Evolutionary conservation across 2,888 invertebrate species (phyloP).

Genomic region (Scaptodrosophila latifasciaeformis): DNA sequence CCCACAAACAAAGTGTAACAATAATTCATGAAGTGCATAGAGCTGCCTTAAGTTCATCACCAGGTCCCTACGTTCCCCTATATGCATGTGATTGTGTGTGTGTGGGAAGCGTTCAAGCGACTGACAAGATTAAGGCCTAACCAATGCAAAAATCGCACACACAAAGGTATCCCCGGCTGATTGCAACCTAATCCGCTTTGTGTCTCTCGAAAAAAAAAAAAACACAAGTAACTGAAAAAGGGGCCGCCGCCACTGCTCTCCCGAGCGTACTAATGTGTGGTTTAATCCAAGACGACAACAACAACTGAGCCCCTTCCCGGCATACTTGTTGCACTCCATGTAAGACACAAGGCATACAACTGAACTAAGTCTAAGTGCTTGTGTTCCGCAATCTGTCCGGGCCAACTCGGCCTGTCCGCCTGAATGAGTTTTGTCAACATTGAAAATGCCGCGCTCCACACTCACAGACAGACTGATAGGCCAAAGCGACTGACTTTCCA

Average conservation of each 20-base stretch:
- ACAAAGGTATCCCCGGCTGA: constrained; percentile 32
- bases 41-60: not conserved
- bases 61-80: not conserved
- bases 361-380: constrained; percentile 50
- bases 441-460: constrained; percentile 47
- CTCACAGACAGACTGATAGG: too few species aligned
- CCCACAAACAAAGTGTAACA: constrained; percentile 52
- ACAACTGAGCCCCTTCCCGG: too few species aligned
- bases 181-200: constrained; percentile 69
- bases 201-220: too few species aligned
- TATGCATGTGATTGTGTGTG: constrained; percentile 27
- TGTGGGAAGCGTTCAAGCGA: constrained; percentile 63
- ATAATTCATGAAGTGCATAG: constrained; percentile 48
- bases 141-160: constrained; percentile 63
- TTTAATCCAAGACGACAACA: constrained; percentile 60
- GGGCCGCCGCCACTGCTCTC: constrained; percentile 54
- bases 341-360: constrained; percentile 49
- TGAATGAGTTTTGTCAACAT: constrained; percentile 66
- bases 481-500: too few species aligned
- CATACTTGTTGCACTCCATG: constrained; percentile 34
- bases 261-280: constrained; percentile 45
- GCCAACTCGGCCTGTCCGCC: constrained; percentile 10
- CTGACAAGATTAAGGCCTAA: constrained; percentile 67
- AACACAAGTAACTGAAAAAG: too few species aligned
- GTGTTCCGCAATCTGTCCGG: constrained; percentile 3